phyloP scores from a whole-genome alignment of 2,113 vertebrate species.

The Paracanthobrama guichenoti region DNA sequence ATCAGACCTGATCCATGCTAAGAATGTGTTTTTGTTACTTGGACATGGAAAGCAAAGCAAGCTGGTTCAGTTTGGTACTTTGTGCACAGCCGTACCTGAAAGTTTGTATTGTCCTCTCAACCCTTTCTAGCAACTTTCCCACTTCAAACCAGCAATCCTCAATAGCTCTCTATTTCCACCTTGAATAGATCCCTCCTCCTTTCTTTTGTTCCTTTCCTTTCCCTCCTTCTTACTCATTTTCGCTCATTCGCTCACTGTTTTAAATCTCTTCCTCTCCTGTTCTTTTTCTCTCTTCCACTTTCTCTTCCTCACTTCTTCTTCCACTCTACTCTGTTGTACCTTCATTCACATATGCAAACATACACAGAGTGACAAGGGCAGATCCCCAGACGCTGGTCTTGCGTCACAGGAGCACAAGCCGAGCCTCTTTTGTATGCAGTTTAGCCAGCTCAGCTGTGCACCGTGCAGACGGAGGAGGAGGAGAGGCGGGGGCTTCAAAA shows the following conservation, averaged over 20 bases:
- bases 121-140: conserved; percentile 66
- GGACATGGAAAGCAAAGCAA: not conserved
- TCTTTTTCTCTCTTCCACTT: not conserved
- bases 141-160: conserved; percentile 61
- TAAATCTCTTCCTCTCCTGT: not conserved
- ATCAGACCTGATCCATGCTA: not conserved
- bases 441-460: conserved; percentile 54
- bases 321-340: not conserved
- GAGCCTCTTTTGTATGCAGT: conserved; percentile 58
- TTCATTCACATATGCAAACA: conserved; percentile 19
- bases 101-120: conserved; percentile 39
- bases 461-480: not conserved
- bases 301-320: conserved; percentile 1
- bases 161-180: conserved; percentile 72
- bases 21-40: not conserved
- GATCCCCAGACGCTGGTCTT: conserved; percentile 63
- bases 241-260: not conserved
- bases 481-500: conserved; percentile 46
- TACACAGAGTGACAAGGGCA: conserved; percentile 56
- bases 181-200: conserved; percentile 54
- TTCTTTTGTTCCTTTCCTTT: not conserved
- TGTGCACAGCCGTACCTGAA: not conserved
- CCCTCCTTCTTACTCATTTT: not conserved
- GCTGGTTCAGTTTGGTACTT: not conserved
- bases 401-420: conserved; percentile 63